A percentile compares a stretch with the other conserved stretches of the same genome.
phyloP scores from a whole-genome alignment of 35 echinoderm and acorn worm genomes.

The Strongylocentrotus purpuratus region DNA sequence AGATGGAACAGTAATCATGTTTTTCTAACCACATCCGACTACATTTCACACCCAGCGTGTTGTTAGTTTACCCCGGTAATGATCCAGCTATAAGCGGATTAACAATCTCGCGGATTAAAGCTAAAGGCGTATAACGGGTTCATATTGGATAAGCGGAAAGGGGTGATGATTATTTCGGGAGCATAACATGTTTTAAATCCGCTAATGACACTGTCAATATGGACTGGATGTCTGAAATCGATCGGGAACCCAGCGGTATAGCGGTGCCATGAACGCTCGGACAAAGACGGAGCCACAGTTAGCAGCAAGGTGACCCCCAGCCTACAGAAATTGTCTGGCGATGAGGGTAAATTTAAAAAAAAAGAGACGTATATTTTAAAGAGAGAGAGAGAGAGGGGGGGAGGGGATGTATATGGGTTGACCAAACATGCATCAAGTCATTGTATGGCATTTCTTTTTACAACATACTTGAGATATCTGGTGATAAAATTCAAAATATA shows the following conservation, averaged over 20 bases:
- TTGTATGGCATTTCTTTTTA: no score
- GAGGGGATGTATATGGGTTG: no score
- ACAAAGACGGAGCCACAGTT: constrained; percentile 13
- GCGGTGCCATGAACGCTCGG: constrained; percentile 18
- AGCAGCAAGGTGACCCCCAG: not conserved
- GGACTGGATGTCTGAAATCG: not conserved
- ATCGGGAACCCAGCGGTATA: constrained; percentile 25
- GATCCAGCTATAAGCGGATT: not conserved
- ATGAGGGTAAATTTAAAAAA: not conserved
- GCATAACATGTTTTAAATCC: not conserved
- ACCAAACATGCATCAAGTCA: no score
- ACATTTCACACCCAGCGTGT: not conserved
- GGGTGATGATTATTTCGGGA: not conserved
- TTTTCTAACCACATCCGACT: not conserved
- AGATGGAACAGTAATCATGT: no score
- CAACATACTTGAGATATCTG: no score
- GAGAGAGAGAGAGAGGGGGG: not conserved
- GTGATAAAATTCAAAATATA: no score
- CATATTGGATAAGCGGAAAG: not conserved
- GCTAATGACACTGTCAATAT: constrained; percentile 10
- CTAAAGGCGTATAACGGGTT: not conserved
- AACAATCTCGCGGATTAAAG: not conserved
- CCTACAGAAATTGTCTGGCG: not conserved
- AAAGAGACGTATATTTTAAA: not conserved
- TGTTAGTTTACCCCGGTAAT: not conserved